Conservation (phyloP, 2,797 vertebrate species). For the Clamator glandarius region DNA sequence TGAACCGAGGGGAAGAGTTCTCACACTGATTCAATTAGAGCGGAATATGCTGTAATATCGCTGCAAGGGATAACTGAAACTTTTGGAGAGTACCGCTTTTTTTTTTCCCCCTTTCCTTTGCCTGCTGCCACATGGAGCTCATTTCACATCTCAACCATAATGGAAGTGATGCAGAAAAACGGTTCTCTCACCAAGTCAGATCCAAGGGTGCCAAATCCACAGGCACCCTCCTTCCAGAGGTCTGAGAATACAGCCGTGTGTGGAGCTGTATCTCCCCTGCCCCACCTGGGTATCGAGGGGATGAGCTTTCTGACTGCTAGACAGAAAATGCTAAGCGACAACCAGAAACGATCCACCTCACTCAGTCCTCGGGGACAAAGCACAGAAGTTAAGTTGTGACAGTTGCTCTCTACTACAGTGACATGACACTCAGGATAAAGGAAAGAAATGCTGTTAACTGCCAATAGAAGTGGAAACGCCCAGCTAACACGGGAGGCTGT, state of each 20-base stretch:
- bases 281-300: background rate
- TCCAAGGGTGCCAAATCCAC: background rate
- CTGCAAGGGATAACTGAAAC: conserved; percentile 73
- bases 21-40: conserved; percentile 77
- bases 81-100: conserved; percentile 43
- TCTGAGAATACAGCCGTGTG: background rate
- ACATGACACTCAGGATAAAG: background rate
- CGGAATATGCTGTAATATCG: conserved; percentile 72
- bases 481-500: too few species aligned
- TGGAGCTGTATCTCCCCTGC: background rate
- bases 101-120: background rate
- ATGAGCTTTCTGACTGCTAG: background rate
- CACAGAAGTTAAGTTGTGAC: background rate
- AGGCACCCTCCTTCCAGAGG: background rate
- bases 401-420: background rate
- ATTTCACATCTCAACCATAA: conserved; percentile 67
- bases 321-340: background rate
- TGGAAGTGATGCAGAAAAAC: conserved; percentile 58
- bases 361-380: background rate
- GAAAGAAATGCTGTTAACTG: background rate
- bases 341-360: background rate
- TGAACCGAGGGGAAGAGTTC: conserved; percentile 52
- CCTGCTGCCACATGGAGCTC: conserved; percentile 73
- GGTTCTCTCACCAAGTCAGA: conserved; percentile 35
- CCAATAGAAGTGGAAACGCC: background rate